These are phyloP conservation scores for Helicoverpa assulta DNA, from an alignment of 2,888 invertebrate genomes.

Conservation along the genomic window DNA sequence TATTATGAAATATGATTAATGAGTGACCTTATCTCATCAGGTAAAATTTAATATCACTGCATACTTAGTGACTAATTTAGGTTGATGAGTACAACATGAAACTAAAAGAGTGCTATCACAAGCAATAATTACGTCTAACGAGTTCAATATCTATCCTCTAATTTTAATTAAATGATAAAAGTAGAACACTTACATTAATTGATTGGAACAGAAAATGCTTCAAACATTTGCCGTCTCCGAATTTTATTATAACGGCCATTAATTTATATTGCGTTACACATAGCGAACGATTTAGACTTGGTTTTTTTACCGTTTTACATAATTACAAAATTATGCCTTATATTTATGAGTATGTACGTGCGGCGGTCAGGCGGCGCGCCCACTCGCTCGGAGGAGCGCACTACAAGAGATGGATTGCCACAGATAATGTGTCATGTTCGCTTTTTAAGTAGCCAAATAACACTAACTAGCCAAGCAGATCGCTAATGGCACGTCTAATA, in stretches of 20 bases:
- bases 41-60: constrained; percentile 37
- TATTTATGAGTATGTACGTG: constrained; percentile 79
- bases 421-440: constrained; percentile 84
- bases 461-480: constrained; percentile 75
- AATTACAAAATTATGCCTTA: constrained; percentile 88
- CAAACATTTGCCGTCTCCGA: constrained; percentile 82
- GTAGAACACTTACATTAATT: constrained; percentile 81
- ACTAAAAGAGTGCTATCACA: constrained; percentile 28
- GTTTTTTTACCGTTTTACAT: constrained; percentile 87
- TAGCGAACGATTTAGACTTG: constrained; percentile 84
- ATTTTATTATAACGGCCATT: constrained; percentile 84
- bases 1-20: constrained; percentile 49
- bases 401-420: constrained; percentile 81
- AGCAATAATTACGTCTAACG: constrained; percentile 57
- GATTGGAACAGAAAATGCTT: constrained; percentile 79
- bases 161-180: constrained; percentile 80
- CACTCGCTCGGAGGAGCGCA: constrained; percentile 83
- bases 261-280: constrained; percentile 88
- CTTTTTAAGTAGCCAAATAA: constrained; percentile 82
- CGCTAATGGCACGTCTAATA: constrained; percentile 78
- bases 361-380: constrained; percentile 71
- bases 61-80: constrained; percentile 45
- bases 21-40: constrained; percentile 39
- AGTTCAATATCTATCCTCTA: constrained; percentile 66
- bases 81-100: constrained; percentile 46